Evolutionary conservation across 2,888 invertebrate species (phyloP).

Genomic region (Aphodius sticticus): DNA sequence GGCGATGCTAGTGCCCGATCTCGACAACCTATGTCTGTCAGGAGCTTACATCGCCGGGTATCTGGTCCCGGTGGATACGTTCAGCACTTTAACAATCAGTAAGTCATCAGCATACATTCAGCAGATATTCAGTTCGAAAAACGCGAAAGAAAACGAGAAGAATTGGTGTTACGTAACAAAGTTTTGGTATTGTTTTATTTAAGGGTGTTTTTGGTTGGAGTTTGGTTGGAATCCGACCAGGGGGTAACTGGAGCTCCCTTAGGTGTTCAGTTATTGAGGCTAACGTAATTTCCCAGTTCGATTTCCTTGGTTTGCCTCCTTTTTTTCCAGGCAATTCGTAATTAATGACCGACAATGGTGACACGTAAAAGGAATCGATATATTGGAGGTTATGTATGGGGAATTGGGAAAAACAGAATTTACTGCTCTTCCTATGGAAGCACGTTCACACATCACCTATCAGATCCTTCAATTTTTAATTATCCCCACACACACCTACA

Average conservation of each 20-base stretch:
- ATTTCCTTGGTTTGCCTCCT: not conserved
- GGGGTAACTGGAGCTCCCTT: not conserved
- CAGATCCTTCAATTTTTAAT: no score
- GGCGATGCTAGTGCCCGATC: slow-evolving; percentile 58
- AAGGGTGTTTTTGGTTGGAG: not conserved
- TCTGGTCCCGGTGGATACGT: slow-evolving; percentile 62
- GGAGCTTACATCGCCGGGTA: slow-evolving; percentile 62
- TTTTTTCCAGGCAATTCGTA: not conserved
- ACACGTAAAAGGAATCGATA: not conserved
- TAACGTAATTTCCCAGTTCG: not conserved
- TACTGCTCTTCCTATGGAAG: not conserved
- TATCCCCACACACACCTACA: no score
- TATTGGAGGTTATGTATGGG: not conserved
- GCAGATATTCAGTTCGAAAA: not conserved
- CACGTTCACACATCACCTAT: not conserved
- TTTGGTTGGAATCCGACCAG: not conserved
- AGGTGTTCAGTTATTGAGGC: not conserved
- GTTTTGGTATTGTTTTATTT: not conserved
- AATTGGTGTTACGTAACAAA: not conserved
- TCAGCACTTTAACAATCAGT: slow-evolving; percentile 61
- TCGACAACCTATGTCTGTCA: slow-evolving; percentile 59
- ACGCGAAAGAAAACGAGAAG: not conserved
- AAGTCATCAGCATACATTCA: slow-evolving; percentile 48
- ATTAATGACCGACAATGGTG: not conserved
- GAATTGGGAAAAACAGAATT: not conserved